Evolutionary conservation across 2,797 vertebrate species (phyloP).

Genomic region (Parambassis ranga): DNA sequence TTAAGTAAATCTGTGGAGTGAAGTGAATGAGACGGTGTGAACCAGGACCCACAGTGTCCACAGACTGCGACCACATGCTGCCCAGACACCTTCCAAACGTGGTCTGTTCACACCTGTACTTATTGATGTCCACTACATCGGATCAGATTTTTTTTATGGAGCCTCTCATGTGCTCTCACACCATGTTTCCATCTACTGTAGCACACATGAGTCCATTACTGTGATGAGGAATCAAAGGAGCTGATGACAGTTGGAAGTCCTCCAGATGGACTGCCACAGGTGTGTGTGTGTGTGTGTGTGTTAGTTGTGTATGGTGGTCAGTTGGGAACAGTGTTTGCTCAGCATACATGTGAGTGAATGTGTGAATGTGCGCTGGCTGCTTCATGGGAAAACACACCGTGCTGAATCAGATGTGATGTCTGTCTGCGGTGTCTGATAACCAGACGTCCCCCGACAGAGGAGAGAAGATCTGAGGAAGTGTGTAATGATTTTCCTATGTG

Average conservation of each 20-base stretch:
- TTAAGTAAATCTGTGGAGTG: no score
- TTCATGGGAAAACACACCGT: slow-evolving; percentile 6
- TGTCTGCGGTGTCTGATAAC: not conserved
- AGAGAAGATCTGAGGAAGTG: no score
- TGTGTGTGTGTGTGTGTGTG: not conserved
- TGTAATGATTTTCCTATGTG: no score
- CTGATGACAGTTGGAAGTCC: slow-evolving; percentile 5
- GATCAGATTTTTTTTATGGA: no score
- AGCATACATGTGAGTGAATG: not conserved
- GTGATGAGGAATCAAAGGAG: slow-evolving; percentile 44
- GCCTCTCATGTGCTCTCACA: not conserved
- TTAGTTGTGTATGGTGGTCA: not conserved
- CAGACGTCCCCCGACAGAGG: not conserved
- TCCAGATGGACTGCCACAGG: slow-evolving; percentile 11
- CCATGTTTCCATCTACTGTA: slow-evolving; percentile 12
- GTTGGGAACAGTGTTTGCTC: not conserved
- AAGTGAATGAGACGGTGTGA: no score
- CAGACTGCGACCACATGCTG: no score
- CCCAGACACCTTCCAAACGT: no score
- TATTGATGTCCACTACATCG: no score
- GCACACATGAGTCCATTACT: slow-evolving; percentile 36
- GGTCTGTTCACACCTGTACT: no score
- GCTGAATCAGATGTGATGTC: slow-evolving; percentile 10
- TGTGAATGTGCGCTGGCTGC: not conserved
- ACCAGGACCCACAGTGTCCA: no score